These are phyloP conservation scores for Trichogramma dendrolimi DNA, from an alignment of 2,888 invertebrate genomes.

Conservation along the genomic window DNA sequence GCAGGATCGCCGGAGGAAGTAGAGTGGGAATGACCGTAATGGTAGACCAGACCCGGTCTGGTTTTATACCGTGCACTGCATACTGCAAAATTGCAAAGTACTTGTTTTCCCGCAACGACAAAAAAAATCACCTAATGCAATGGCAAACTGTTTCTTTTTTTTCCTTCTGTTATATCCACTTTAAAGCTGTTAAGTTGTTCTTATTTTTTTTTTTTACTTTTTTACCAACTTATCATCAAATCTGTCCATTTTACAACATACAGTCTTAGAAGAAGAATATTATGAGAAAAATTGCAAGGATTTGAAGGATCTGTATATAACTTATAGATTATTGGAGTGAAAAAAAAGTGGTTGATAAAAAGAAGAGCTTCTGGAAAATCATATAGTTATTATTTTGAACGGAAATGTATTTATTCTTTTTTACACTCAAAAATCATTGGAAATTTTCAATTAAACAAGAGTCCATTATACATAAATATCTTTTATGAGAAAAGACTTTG, in stretches of 20 bases:
- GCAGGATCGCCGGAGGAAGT: slow-evolving; percentile 54
- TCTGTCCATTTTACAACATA: no score
- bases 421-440: no score
- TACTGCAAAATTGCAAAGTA: slow-evolving; percentile 64
- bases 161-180: slow-evolving; percentile 10
- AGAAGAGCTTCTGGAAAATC: no score
- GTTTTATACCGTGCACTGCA: slow-evolving; percentile 97
- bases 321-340: neutral
- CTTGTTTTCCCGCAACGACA: slow-evolving; percentile 47
- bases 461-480: no score
- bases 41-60: slow-evolving; percentile 90
- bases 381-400: no score
- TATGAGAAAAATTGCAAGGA: no score
- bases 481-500: no score
- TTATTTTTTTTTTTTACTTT: slow-evolving; percentile 18
- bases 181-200: slow-evolving; percentile 13
- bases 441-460: no score
- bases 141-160: slow-evolving; percentile 39
- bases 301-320: no score
- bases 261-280: no score
- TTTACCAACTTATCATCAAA: neutral
- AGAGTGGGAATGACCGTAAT: slow-evolving; percentile 86
- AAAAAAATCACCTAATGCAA: slow-evolving; percentile 46
- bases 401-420: no score
- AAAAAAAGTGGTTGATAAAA: neutral